Conservation (phyloP, 2,797 vertebrate genomes). For the Acrocephalus scirpaceus region DNA sequence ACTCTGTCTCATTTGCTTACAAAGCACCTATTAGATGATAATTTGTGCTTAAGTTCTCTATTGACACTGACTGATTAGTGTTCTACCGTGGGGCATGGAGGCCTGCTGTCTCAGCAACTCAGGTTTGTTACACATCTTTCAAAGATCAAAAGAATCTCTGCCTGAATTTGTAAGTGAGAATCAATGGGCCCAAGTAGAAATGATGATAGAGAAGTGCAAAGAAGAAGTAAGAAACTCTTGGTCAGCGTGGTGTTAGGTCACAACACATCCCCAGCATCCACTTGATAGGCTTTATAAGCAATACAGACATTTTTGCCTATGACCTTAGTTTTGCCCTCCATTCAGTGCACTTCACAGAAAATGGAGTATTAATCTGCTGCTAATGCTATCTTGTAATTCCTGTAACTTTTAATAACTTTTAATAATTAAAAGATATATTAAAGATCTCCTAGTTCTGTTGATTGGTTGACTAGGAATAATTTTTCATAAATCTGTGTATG, state of each 20-base stretch:
- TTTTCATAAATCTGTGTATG: neutral
- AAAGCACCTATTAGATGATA: neutral
- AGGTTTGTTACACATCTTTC: neutral
- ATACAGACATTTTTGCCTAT: neutral
- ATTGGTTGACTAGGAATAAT: neutral
- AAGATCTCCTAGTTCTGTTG: neutral
- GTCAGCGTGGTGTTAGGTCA: neutral
- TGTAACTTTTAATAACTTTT: neutral
- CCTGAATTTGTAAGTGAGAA: neutral
- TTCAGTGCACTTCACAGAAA: neutral
- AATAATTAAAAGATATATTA: neutral
- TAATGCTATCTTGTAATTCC: neutral
- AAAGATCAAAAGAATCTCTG: neutral
- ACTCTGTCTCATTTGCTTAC: conserved; percentile 27
- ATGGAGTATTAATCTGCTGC: neutral
- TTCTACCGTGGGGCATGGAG: neutral
- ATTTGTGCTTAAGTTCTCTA: neutral
- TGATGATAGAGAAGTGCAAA: neutral
- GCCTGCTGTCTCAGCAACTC: neutral
- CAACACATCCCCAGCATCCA: neutral
- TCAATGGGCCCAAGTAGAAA: neutral
- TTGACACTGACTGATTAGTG: conserved; percentile 2
- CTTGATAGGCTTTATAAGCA: neutral
- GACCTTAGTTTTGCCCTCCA: neutral
- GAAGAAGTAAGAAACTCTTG: neutral